Base-by-base conservation (phyloP, 2,888 invertebrate species). In the Scaptomyza cyrtandrae region DNA sequence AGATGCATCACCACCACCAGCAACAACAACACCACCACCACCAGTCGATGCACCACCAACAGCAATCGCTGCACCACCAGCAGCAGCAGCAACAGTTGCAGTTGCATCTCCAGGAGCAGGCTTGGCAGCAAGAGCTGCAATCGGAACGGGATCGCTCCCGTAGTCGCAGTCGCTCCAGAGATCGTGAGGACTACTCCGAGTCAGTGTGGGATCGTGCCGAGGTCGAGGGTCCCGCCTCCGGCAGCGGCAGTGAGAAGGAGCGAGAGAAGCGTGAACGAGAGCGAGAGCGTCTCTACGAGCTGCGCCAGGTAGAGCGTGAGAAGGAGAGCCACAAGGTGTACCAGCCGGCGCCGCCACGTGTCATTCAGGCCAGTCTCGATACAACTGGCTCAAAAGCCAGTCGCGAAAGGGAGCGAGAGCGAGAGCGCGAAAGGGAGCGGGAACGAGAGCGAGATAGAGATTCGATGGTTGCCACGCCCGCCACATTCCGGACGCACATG, bases 401-500 rank as follows among this genome's bases (percentile, higher is more conserved):
- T 16, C 50, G 63, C 0, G 62, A 62, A 14, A 31, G 55, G 41
- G 52, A 44, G 10, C 48, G 52, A 0, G 56, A 43, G 9, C 54
- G 49, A 6, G 58, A 59, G 6, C 46, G 65, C 0, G 65, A 54
- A 1, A 14, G 49, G 0, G 48, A 63, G 24, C 7, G 69, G 43
- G 53, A 56, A 16, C 13, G 56, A 6, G 56, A 62, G 13, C 33
- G 54, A 0, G 59, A 66, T 0, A 59, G 67, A 6, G 62, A 71
- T 13, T 57, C 63, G 9, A 39, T 37, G 58, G 24, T 48, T 13
- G 64, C 75, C 4, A 70, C 86, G 58, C 92, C 95, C 52, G 94
- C 95, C 0, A 95, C 95, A 1, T 96, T 95, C 84, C 94, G 95
- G 80, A 95, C 95, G 1, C 95, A 96, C 86, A 95, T 95, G 94